Percentiles rank a stretch among this genome's conserved stretches.
Evolutionary conservation across 1,140 invertebrate species (phyloP).

Genomic region (Polyergus mexicanus): DNA sequence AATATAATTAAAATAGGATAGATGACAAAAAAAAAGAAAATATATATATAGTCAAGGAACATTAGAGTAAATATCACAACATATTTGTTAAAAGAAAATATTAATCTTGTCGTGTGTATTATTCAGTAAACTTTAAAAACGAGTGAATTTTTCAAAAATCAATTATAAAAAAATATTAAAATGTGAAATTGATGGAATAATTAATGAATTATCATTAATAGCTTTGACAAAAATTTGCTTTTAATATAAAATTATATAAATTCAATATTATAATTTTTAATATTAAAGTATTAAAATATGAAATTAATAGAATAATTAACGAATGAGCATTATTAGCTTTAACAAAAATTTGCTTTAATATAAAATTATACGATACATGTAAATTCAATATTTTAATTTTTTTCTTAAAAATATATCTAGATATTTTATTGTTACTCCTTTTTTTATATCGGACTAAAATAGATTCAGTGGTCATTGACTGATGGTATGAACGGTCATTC

Average conservation of each 20-base stretch:
- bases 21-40: too few relatives aligned
- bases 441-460: neutral
- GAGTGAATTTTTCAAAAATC: neutral
- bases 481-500: constrained; percentile 42
- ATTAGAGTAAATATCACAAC: neutral
- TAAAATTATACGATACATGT: too few relatives aligned
- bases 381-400: neutral
- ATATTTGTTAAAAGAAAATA: neutral
- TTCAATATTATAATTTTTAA: too few relatives aligned
- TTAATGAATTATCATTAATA: neutral
- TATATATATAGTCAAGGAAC: neutral
- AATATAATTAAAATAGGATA: neutral
- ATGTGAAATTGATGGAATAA: neutral
- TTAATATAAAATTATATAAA: neutral
- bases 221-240: neutral
- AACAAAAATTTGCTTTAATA: neutral
- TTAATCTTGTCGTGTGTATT: neutral
- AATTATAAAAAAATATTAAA: neutral
- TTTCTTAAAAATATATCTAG: neutral
- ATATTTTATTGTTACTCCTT: too few relatives aligned
- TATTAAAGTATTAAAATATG: neutral
- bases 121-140: neutral
- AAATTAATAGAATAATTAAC: neutral
- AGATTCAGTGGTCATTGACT: constrained; percentile 18
- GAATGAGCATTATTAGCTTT: neutral